Evolutionary conservation across 2,113 vertebrate species (phyloP).

Genomic region (Pangasianodon gigas): DNA sequence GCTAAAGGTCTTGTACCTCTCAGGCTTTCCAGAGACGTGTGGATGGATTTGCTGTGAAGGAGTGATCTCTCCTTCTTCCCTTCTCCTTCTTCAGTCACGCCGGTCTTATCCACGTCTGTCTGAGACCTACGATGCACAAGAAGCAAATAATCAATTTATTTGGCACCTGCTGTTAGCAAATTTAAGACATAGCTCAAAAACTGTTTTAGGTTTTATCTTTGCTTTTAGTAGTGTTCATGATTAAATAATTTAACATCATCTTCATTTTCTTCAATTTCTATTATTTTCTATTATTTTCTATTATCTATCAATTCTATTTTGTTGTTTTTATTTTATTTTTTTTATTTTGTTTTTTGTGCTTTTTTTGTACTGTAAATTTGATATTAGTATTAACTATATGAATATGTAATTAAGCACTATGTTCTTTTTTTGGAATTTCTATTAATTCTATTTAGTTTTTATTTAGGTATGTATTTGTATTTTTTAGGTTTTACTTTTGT

Average conservation of each 20-base stretch:
- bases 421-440: no score
- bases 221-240: not conserved
- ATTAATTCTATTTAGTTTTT: no score
- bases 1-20: slow-evolving; percentile 65
- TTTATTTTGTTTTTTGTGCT: no score
- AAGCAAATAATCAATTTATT: not conserved
- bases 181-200: not conserved
- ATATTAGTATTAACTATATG: no score
- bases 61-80: slow-evolving; percentile 72
- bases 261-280: not conserved
- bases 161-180: not conserved
- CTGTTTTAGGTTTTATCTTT: not conserved
- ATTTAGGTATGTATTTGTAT: not conserved
- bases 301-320: not conserved
- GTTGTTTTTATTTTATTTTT: no score
- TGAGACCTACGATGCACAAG: slow-evolving; percentile 74
- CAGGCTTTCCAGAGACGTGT: slow-evolving; percentile 79
- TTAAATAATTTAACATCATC: not conserved
- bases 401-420: no score
- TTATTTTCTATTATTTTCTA: not conserved
- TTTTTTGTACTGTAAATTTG: no score
- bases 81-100: slow-evolving; percentile 72
- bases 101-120: slow-evolving; percentile 80
- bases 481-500: not conserved
- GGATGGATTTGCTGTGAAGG: slow-evolving; percentile 75